Evolutionary conservation across 2,113 vertebrate genomes (phyloP).

Genomic region (Xenopus laevis): DNA sequence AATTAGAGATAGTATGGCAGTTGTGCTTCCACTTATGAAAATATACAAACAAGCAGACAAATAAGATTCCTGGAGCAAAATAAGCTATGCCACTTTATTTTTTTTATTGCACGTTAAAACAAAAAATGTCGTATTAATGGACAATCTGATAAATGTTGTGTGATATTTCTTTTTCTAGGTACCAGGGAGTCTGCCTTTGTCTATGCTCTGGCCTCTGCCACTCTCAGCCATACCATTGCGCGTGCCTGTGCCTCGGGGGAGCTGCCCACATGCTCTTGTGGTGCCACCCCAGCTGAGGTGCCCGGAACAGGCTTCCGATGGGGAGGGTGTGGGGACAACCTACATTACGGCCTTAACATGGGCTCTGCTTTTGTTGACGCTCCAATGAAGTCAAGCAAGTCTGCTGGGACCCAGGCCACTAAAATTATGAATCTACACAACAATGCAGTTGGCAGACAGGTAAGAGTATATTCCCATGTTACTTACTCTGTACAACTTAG

Average conservation of each 20-base stretch:
- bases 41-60: no score
- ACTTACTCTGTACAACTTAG: no score
- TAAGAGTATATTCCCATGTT: slow-evolving; percentile 31
- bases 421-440: slow-evolving; percentile 67
- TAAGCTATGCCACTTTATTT: no score
- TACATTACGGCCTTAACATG: slow-evolving; percentile 68
- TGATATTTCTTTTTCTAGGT: slow-evolving; percentile 50
- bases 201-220: slow-evolving; percentile 62
- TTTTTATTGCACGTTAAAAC: no score
- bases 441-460: slow-evolving; percentile 65
- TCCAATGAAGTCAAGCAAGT: slow-evolving; percentile 52
- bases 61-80: no score
- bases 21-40: no score
- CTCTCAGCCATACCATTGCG: slow-evolving; percentile 60
- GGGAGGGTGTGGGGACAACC: slow-evolving; percentile 73
- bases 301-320: slow-evolving; percentile 61
- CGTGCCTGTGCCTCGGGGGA: slow-evolving; percentile 64
- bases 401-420: slow-evolving; percentile 50
- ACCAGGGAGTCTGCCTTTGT: slow-evolving; percentile 70
- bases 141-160: not conserved
- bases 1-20: no score
- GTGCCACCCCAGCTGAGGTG: slow-evolving; percentile 54
- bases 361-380: slow-evolving; percentile 66
- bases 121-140: no score
- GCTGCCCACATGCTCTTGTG: slow-evolving; percentile 68